Base-by-base conservation (phyloP, 1,140 invertebrate species). In the Cardiocondyla obscurior region DNA sequence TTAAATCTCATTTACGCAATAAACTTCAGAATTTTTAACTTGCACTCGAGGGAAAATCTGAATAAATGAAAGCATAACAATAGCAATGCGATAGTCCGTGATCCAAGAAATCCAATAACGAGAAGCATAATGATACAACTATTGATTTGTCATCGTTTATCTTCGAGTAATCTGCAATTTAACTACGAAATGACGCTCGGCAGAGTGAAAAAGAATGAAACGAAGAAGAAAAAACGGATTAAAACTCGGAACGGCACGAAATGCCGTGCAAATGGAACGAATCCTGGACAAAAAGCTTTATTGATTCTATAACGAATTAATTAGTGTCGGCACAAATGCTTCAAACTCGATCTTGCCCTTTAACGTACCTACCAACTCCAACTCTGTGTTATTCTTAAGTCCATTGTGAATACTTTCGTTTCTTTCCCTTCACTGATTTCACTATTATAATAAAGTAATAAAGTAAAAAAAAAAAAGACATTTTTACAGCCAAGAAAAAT, bases 301-400 rank as follows among this genome's bases (percentile, higher is more conserved):
- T 60, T 76, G 85, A 82, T 88, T 87, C 74, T 46, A 85, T 88
- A 87, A 88, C 46, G 83, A 84, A 82, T 67, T 88, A 88, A 88
- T 88, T 88, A 88, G 76, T 81, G 58, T 36, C 19, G 22, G 69
- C 53, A 19, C 42, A 64, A 42, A 16, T 44, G 30, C 36, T 25
- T 19, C 14, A 42, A 25, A 12, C 36, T 70, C 1, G 16, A 60
- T 53, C 58, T 39, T 86, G 62, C 46, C 25, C 49, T 79, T 79
- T 79, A 79, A 67, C 33, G 14, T 67, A 30, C 16, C 62, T 22
- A 14, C 19, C 10, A 49, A 19, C 8, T 64, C 19, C 5, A n/a
- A 51, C 16, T n/a, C n/a, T 77, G 22, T 28, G 33, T 77, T 77
- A 67, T 67, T 77, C 62, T 51, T 39, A 51, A 77, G 33, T 65